These are phyloP conservation scores for Notocelia uddmanniana DNA, from an alignment of 2,888 invertebrate species.

Conservation along the genomic window DNA sequence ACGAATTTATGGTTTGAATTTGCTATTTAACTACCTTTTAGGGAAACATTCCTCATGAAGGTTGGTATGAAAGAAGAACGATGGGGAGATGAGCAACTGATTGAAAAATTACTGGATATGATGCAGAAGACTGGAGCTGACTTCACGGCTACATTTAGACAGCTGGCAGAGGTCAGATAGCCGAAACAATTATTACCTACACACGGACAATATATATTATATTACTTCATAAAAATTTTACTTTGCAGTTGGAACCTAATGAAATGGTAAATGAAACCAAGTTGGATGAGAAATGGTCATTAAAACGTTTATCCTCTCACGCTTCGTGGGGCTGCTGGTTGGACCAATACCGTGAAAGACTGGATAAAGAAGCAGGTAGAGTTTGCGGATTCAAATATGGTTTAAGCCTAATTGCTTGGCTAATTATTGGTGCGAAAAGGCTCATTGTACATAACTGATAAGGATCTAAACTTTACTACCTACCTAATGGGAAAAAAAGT, in stretches of 20 bases:
- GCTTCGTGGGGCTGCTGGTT: constrained; percentile 81
- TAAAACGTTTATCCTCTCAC: constrained; percentile 78
- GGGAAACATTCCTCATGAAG: constrained; percentile 83
- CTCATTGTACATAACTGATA: too few relatives aligned
- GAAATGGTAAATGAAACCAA: constrained; percentile 73
- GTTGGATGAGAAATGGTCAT: constrained; percentile 79
- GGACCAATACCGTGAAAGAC: constrained; percentile 76
- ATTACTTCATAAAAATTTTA: not conserved
- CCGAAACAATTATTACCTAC: not conserved
- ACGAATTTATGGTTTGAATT: too few relatives aligned
- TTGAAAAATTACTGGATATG: constrained; percentile 85
- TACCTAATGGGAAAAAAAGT: too few relatives aligned
- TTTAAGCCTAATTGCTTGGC: too few relatives aligned
- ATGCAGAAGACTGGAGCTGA: constrained; percentile 88
- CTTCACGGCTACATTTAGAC: constrained; percentile 87
- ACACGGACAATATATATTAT: not conserved
- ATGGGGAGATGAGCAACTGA: constrained; percentile 77
- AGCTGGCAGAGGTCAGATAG: constrained; percentile 80
- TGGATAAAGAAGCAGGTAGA: constrained; percentile 78
- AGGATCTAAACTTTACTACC: too few relatives aligned
- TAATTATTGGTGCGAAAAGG: too few relatives aligned
- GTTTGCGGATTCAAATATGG: too few relatives aligned
- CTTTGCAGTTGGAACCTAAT: constrained; percentile 68
- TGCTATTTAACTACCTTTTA: constrained; percentile 48
- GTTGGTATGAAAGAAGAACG: constrained; percentile 81